Evolutionary conservation across 2,888 invertebrate species (phyloP).

Genomic region (Cataglyphis altisquamis): DNA sequence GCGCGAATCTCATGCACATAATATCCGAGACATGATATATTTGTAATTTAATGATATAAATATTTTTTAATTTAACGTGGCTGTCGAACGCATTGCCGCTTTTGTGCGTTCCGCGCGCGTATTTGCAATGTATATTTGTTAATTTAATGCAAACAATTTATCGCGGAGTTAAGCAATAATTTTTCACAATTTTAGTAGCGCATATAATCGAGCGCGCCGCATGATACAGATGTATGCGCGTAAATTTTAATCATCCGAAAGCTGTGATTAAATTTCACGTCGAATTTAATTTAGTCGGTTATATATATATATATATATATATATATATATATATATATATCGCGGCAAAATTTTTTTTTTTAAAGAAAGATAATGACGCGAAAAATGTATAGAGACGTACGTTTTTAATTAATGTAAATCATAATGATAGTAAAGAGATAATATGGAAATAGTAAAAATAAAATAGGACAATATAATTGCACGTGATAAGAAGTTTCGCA

Average conservation of each 20-base stretch:
- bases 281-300: conserved; percentile 42
- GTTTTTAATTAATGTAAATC: conserved; percentile 24
- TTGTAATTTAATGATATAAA: conserved; percentile 57
- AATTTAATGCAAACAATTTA: conserved; percentile 58
- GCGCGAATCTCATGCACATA: conserved; percentile 47
- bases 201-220: conserved; percentile 44
- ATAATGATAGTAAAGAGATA: not conserved
- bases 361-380: conserved; percentile 27
- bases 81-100: conserved; percentile 35
- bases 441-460: not conserved
- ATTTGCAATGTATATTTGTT: conserved; percentile 56
- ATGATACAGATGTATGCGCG: conserved; percentile 3
- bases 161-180: conserved; percentile 56
- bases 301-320: not conserved
- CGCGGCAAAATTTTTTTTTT: conserved; percentile 22
- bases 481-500: too few species aligned
- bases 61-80: conserved; percentile 52
- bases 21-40: conserved; percentile 48
- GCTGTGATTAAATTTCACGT: conserved; percentile 47
- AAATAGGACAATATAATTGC: not conserved
- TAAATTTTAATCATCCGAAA: conserved; percentile 53
- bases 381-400: not conserved
- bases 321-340: not conserved
- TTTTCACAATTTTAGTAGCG: conserved; percentile 55
- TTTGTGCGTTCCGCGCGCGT: conserved; percentile 49